Base-by-base conservation (phyloP, 2,797 vertebrate genomes). In the Cossypha niveicapilla region DNA sequence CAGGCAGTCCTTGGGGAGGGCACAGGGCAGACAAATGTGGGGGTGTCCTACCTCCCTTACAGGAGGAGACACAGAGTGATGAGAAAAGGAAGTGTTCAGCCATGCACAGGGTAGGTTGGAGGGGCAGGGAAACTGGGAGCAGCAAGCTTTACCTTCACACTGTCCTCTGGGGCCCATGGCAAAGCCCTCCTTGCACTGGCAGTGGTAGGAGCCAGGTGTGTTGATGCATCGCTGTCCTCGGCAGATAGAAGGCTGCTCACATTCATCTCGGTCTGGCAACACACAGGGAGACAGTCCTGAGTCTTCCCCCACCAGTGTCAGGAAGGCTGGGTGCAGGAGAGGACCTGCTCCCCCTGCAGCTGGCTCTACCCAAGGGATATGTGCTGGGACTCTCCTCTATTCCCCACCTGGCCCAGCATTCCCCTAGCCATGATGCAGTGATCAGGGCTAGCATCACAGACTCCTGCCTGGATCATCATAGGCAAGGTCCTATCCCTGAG, bases 131-230 rank as follows among this genome's bases (percentile, higher is more conserved):
- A 85, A 54, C 2, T 15, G 41, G 19, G 21, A 67, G 24, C 37
- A 76, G 37, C 2, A 76, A 65, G 51, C 86, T 61, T 97, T 97
- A 99, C 99, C 99, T 98, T 99, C 98, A 18, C 99, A 99, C 13
- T 97, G 97, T 94, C 98, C 98, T 96, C 97, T 98, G 95, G 93
- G 91, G 60, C 98, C 97, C 97, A 98, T 97, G 96, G 97, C 79
- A 83, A 98, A 99, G 93, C 99, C 99, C 14, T 70, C 94, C 87
- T 97, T 98, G 97, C 99, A 99, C 95, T 99, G 97, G 88, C 99
- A 99, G 95, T 67, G 97, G 97, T 98, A 99, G 14, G 99, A 99
- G 56, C 99, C 99, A 0, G 98, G 98, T 0, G 98, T 98, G 98
- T 99, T 99, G 97, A 98, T 94, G 92, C 99, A 99, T 11, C 39